Evolutionary conservation across 2,888 invertebrate species (phyloP), one percentile per base, ranked within the genome.

Genomic region (Prenolepis imparis): DNA sequence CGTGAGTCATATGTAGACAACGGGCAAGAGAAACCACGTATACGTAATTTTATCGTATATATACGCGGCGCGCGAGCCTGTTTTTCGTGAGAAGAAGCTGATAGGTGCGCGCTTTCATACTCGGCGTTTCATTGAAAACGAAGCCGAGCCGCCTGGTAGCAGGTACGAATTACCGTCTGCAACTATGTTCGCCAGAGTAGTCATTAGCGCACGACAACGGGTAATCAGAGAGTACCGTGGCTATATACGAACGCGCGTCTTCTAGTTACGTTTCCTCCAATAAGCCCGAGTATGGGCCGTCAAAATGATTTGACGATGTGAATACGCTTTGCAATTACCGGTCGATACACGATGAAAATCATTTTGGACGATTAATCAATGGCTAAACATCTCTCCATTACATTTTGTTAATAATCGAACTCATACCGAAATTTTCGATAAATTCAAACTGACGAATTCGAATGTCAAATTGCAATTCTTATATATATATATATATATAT

Each of bases 101-200:
- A 80, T 80, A 80, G 72, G 78, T 80, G 72, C 44, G 78, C 78
- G 70, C 78, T 80, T 80, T 80, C 77, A 82, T 82, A 67, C 77
- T 64, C 66, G 67, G 80, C 80, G 67, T 80, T 85, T 85, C 85
- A 85, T 85, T 85, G 85, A 85, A 85, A 80, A 73, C 67, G 85
- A 73, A 81, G 78, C 74, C 44, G 85, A 74, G 73, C 81, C 68
- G 78, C 78, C 73, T 59, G 85, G 85, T 74, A 85, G 85, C 85
- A 85, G 81, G 81, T 85, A 81, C 75, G 68, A 82, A 85, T 85
- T 85, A 85, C 81, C 85, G 66, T 85, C 61, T 36, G 80, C 85
- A 73, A 85, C 85, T 74, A 85, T 73, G 63, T 85, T 72, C 82
- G 36, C 74, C 81, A 74, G 63, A 80, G 82, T 85, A 82, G 55